Base-by-base conservation (phyloP, 2,797 vertebrate genomes). In the Rallus crepitans region DNA sequence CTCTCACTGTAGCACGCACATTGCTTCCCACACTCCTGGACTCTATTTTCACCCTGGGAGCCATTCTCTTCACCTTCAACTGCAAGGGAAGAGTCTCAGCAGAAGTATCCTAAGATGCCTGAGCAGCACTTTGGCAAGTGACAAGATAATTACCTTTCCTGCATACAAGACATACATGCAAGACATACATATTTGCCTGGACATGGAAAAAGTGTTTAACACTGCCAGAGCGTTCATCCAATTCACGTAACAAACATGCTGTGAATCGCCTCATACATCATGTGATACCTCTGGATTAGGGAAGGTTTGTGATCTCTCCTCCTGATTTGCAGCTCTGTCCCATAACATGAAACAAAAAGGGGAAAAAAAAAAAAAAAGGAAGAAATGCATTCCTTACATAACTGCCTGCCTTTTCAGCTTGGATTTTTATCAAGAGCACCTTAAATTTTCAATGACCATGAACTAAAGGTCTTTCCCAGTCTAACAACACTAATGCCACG, bases 241-340 rank as follows among this genome's bases (percentile, higher is more conserved):
- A 47, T 5, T 40, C 69, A 42, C 0, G 0, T 63, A 35, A 61
- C 7, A 71, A 71, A 69, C 3, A 5, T 30, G 4, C 31, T 1
- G 4, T 9, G 19, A 77, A 66, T 12, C 28, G 45, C 28, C 40
- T 31, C 50, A 24, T 1, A 4, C 9, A 69, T 31, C 19, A 28
- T 8, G 47, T 52, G 79, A 1, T 16, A 61, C 6, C 39, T 75
- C 55, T 12, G 55, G 64, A 45, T 48, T 61, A 33, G 13, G 84
- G 59, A 81, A 76, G 33, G 56, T 31, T 56, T 83, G 69, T 35
- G n/a, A 78, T 28, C 45, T 48, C 59, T 61, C 31, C 77, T 27
- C 27, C 24, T 25, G 4, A 65, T 24, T 42, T 81, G 61, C 50
- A 92, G 45, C 10, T 61, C 61, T 55, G 31, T 28, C 53, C 27